These are phyloP conservation scores for Melopsittacus undulatus DNA, from an alignment of 2,797 vertebrate genomes.

Conservation along the genomic window DNA sequence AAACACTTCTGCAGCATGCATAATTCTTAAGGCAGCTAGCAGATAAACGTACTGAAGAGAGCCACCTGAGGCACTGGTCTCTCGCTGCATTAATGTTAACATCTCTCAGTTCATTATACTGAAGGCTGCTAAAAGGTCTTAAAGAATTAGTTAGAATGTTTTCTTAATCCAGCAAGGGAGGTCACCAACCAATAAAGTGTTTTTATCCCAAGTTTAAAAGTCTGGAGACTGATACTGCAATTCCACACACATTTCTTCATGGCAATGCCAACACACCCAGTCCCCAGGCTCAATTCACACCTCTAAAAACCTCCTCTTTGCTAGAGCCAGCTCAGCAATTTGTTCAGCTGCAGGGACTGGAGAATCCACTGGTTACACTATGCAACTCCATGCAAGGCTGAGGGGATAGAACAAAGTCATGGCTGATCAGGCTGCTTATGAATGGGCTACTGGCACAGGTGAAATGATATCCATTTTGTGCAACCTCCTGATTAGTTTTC, in stretches of 20 bases:
- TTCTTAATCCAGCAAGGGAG: background rate
- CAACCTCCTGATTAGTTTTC: background rate
- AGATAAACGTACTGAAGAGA: background rate
- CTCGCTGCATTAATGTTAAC: background rate
- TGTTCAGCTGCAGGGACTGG: background rate
- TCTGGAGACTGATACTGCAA: background rate
- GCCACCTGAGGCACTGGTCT: background rate
- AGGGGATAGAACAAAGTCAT: background rate
- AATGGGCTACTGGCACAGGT: background rate
- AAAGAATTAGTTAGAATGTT: background rate
- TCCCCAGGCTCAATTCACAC: background rate
- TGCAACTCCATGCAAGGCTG: background rate
- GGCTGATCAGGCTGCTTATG: background rate
- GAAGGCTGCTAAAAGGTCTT: background rate
- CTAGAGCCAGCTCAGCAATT: background rate
- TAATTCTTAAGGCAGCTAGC: background rate
- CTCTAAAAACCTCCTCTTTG: fast-evolving
- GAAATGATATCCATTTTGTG: fast-evolving
- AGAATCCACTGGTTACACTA: background rate
- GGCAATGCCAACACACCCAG: fast-evolving
- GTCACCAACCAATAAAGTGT: background rate
- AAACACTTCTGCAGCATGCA: background rate
- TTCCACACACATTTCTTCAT: background rate
- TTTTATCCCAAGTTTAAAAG: background rate
- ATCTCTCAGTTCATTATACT: background rate